These are phyloP conservation scores for Eupithecia subfuscata DNA, from an alignment of 2,888 invertebrate genomes.

Conservation along the genomic window DNA sequence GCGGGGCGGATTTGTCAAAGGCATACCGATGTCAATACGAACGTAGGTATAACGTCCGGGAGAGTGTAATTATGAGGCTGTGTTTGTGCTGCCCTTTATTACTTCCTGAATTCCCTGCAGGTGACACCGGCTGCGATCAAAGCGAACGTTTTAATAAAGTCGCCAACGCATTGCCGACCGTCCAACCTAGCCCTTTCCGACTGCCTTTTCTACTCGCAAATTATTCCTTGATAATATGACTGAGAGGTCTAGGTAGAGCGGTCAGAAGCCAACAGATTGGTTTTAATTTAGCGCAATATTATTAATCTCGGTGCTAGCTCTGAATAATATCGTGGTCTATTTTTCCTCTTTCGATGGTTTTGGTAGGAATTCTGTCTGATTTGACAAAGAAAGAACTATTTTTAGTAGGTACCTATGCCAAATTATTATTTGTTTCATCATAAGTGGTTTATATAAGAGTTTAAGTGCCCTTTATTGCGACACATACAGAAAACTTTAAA, in stretches of 20 bases:
- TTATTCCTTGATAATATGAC: slow-evolving; percentile 32
- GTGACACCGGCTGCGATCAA: slow-evolving; percentile 78
- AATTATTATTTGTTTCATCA: background rate
- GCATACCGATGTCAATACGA: slow-evolving; percentile 71
- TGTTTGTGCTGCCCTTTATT: slow-evolving; percentile 71
- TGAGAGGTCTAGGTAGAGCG: slow-evolving; percentile 32
- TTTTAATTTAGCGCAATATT: slow-evolving; percentile 41
- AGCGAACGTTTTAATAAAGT: slow-evolving; percentile 80
- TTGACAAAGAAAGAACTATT: background rate
- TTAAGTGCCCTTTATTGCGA: background rate
- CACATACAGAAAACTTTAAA: background rate
- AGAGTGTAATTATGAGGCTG: slow-evolving; percentile 69
- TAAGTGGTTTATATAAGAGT: background rate
- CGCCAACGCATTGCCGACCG: slow-evolving; percentile 51
- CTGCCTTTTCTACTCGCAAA: slow-evolving; percentile 24
- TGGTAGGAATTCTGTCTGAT: background rate
- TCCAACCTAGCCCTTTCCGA: slow-evolving; percentile 34
- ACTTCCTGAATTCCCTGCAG: slow-evolving; percentile 64
- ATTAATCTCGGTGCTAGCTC: slow-evolving; percentile 14
- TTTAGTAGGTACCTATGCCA: background rate
- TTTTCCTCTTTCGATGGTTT: slow-evolving; percentile 9
- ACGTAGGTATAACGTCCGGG: slow-evolving; percentile 28
- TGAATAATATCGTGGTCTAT: background rate
- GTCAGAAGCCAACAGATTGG: slow-evolving; percentile 35
- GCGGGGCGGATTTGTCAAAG: slow-evolving; percentile 65